A percentile compares a stretch with the other conserved stretches of the same genome.
These are phyloP conservation scores for Anoplolepis gracilipes DNA, from an alignment of 1,140 invertebrate species.

Conservation along the genomic window DNA sequence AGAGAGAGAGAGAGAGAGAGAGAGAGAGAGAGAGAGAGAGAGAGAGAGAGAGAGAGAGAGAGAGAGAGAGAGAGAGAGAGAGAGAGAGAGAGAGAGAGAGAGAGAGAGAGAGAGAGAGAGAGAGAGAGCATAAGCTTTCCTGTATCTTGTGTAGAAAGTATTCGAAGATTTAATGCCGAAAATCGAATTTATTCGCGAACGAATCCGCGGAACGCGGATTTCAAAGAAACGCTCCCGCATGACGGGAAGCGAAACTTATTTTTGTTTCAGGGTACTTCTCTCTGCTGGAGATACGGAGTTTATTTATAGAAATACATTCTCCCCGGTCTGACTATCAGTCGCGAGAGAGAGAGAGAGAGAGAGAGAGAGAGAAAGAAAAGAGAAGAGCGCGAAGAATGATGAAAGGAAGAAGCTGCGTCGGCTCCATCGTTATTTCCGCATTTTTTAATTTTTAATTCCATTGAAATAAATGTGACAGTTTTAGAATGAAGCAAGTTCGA, in stretches of 20 bases:
- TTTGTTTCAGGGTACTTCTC: constrained; percentile 73
- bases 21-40: too few species aligned
- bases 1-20: too few species aligned
- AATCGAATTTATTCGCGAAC: neutral
- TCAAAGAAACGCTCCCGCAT: constrained; percentile 55
- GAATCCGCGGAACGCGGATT: too few species aligned
- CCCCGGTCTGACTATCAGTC: constrained; percentile 73
- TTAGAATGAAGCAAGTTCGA: too few species aligned
- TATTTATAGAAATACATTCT: constrained; percentile 79
- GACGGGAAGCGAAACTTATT: constrained; percentile 74
- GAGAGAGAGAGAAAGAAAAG: constrained; percentile 28
- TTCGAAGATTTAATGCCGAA: neutral
- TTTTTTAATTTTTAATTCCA: constrained; percentile 32
- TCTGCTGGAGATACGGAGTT: constrained; percentile 69
- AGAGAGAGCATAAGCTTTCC: neutral
- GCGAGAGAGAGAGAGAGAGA: constrained; percentile 23
- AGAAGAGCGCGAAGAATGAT: constrained; percentile 44
- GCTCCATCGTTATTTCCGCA: neutral
- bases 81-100: too few species aligned
- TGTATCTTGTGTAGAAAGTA: neutral
- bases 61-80: too few species aligned
- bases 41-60: too few species aligned
- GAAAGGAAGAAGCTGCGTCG: neutral
- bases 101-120: too few species aligned
- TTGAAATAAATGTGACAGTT: neutral